Percentiles rank a stretch among this genome's conserved stretches.
phyloP scores from a whole-genome alignment of 2,113 vertebrate species.

The Cairina moschata region DNA sequence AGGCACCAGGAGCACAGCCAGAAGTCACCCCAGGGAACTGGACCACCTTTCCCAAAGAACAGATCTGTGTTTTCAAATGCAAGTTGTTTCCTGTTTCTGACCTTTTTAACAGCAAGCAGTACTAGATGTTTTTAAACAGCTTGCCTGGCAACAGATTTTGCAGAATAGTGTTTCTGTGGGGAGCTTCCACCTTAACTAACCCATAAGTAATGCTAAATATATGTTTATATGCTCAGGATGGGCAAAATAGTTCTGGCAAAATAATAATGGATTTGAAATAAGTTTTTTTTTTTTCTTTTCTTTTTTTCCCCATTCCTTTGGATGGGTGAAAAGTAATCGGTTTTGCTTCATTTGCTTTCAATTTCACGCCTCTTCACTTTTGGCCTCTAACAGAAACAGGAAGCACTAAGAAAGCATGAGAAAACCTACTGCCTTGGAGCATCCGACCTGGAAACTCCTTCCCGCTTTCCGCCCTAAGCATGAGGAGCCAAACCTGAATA shows the following conservation, averaged over 20 bases:
- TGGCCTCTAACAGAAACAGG: neutral
- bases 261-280: neutral
- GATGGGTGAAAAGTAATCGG: slow-evolving; percentile 9
- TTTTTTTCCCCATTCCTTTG: neutral
- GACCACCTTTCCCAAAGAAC: neutral
- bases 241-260: neutral
- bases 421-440: neutral
- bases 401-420: neutral
- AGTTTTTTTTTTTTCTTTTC: neutral
- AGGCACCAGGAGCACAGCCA: neutral
- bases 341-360: slow-evolving; percentile 20
- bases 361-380: slow-evolving; percentile 10
- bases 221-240: neutral
- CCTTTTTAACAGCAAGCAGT: neutral
- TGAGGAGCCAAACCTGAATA: accelerated
- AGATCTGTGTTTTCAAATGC: accelerated
- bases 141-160: neutral
- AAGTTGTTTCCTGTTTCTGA: neutral
- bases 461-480: no score
- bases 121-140: neutral
- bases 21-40: accelerated
- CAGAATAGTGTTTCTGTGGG: neutral
- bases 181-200: neutral
- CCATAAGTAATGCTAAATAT: neutral
- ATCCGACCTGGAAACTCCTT: neutral